phyloP scores from a whole-genome alignment of 2,888 invertebrate species.

The Diaphora mendica region DNA sequence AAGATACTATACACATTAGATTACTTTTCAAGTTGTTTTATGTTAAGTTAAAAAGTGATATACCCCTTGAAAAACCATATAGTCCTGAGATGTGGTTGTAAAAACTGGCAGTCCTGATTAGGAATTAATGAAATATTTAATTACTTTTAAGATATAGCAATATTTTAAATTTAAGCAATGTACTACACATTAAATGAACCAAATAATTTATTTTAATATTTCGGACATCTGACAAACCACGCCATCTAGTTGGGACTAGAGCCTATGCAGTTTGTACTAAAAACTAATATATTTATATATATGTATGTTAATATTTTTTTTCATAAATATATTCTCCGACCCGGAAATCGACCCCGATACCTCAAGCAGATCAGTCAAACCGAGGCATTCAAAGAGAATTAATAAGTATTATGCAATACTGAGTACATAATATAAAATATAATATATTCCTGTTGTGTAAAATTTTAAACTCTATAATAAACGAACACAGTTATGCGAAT shows the following conservation, averaged over 20 bases:
- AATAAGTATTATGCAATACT: not conserved
- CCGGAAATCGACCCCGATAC: too few species aligned
- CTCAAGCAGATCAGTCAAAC: too few species aligned
- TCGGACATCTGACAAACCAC: too few species aligned
- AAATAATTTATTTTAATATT: too few species aligned
- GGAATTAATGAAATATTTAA: not conserved
- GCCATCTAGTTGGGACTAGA: too few species aligned
- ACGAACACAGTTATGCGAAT: not conserved
- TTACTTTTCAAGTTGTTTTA: not conserved
- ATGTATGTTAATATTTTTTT: too few species aligned
- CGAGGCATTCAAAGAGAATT: not conserved
- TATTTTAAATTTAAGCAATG: too few species aligned
- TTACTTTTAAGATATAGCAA: not conserved
- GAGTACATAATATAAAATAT: not conserved
- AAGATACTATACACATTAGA: not conserved
- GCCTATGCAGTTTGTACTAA: too few species aligned
- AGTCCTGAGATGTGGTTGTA: not conserved
- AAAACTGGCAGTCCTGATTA: not conserved
- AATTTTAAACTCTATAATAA: not conserved
- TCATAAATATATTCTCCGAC: too few species aligned
- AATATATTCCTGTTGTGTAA: not conserved
- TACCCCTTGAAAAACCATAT: not conserved
- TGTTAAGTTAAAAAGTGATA: not conserved
- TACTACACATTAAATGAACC: too few species aligned
- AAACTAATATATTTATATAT: too few species aligned